Evolutionary conservation across 30 jellyfish, hydroid and myxozoan genomes (phyloP), one percentile per base, ranked within the genome.

Genomic region (Nemopilema nomurai): DNA sequence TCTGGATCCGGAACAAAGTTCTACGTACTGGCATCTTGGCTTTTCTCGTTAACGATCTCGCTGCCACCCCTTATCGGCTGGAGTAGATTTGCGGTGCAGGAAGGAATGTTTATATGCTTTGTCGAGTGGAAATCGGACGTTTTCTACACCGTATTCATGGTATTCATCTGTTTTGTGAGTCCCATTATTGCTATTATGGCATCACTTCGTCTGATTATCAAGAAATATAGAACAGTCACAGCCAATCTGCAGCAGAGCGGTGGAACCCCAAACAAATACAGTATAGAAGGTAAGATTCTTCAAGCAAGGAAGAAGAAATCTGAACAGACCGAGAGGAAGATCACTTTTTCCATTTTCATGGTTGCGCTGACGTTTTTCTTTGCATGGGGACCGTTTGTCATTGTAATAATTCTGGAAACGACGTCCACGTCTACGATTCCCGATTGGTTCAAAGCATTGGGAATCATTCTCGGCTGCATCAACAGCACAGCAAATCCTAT

Each of bases 331-430:
- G 92, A 80, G 16, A 41, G 84, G 13, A 88, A 74, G 67, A 88
- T 88, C 57, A 88, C 96, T 16, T 28, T 71, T 18, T 88, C 96
- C 1, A 77, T 88, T 20, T 51, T 74, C 1, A 66, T 67, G 0
- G 87, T 88, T 50, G 82, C 76, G 25, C 41, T 71, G 18, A 67
- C 66, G 0, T 88, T 88, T 51, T 77, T 79, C 49, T 23, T 88
- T 21, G 85, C 96, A 28, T 89, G 97, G 97, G 97, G 97, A 21
- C 97, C 97, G 23, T 89, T 89, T 74, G 97, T 82, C 8, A 71
- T 81, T 49, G 81, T 89, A 18, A 89, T 89, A 90, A 74, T 89
- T 28, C 16, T 74, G 25, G 87, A 81, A 20, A 77, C 57, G 19
- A 24, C 75, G 18, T 77, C 80, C 21, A 28, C 28, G 57, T 30